Conservation (phyloP, 2,797 vertebrate genomes). For the Serranus cabrilla region DNA sequence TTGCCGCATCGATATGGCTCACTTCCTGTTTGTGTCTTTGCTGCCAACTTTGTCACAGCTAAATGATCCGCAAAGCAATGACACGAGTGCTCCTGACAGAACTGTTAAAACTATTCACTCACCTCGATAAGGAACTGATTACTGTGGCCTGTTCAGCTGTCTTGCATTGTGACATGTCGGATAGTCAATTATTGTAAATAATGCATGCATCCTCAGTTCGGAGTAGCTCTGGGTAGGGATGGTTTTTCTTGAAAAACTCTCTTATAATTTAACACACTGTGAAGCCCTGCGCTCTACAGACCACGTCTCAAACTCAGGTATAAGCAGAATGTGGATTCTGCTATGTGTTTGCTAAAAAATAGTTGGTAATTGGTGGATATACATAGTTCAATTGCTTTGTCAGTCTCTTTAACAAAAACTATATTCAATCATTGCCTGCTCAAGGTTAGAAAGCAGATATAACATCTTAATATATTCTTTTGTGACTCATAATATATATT, state of each 20-base stretch:
- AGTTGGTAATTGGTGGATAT: conserved; percentile 42
- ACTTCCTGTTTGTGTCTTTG: conserved; percentile 61
- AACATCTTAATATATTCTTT: conserved; percentile 29
- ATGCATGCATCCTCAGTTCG: conserved; percentile 34
- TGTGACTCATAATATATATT: conserved; percentile 17
- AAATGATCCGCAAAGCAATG: conserved; percentile 61
- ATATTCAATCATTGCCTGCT: conserved; percentile 32
- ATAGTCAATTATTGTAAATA: conserved; percentile 63
- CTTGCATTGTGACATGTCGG: conserved; percentile 29
- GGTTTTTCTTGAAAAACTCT: conserved; percentile 34
- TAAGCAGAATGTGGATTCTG: conserved; percentile 13
- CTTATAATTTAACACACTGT: conserved; percentile 5
- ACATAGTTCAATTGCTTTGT: conserved; percentile 46
- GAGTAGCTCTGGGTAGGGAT: conserved; percentile 14
- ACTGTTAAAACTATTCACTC: conserved; percentile 55
- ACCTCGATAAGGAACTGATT: conserved; percentile 55
- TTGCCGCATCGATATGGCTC: conserved; percentile 41
- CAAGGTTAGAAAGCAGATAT: conserved; percentile 27
- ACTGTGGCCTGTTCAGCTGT: conserved; percentile 44
- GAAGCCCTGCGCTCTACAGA: conserved; percentile 20
- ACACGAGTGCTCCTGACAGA: conserved; percentile 59
- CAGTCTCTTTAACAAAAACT: conserved; percentile 23
- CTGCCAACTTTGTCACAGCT: conserved; percentile 66
- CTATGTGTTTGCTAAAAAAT: conserved; percentile 28
- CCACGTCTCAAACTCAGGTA: conserved; percentile 17